These are phyloP conservation scores for Vesta saturnalis DNA, from an alignment of 2,888 invertebrate genomes.

Conservation along the genomic window DNA sequence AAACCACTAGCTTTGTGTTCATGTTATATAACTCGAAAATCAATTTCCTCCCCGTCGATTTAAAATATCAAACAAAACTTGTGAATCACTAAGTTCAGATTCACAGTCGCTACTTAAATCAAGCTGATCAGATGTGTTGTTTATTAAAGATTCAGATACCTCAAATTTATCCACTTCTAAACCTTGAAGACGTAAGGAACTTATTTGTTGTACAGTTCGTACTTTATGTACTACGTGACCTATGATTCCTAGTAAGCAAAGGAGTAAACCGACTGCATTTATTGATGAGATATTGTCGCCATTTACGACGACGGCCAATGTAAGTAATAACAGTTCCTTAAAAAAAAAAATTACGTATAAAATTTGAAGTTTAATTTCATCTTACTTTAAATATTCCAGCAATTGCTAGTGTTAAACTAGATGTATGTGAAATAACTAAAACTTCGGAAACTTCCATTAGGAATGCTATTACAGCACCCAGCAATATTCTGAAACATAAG, in stretches of 20 bases:
- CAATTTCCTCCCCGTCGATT: slow-evolving; percentile 51
- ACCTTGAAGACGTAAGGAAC: slow-evolving; percentile 47
- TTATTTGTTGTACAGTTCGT: slow-evolving; percentile 40
- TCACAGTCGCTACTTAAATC: slow-evolving; percentile 52
- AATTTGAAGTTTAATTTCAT: neutral
- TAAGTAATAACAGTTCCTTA: slow-evolving; percentile 92
- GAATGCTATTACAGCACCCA: slow-evolving; percentile 89
- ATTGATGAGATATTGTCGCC: slow-evolving; percentile 85
- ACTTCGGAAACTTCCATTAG: slow-evolving; percentile 96
- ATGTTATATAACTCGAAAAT: too few relatives aligned
- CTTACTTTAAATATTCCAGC: slow-evolving; percentile 95
- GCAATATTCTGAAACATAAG: slow-evolving; percentile 68
- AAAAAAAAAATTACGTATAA: slow-evolving; percentile 51
- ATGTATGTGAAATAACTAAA: slow-evolving; percentile 90
- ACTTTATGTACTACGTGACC: slow-evolving; percentile 84
- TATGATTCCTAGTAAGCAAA: slow-evolving; percentile 89
- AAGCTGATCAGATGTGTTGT: slow-evolving; percentile 44
- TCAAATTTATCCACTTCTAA: slow-evolving; percentile 50
- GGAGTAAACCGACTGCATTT: slow-evolving; percentile 85
- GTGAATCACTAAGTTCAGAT: slow-evolving; percentile 62
- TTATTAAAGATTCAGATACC: slow-evolving; percentile 55
- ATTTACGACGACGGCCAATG: slow-evolving; percentile 86
- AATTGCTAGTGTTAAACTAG: slow-evolving; percentile 94
- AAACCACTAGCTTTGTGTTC: neutral
- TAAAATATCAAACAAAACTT: slow-evolving; percentile 65